These are phyloP conservation scores for Mythimna lalbum DNA, from an alignment of 2,888 invertebrate species.

Conservation along the genomic window DNA sequence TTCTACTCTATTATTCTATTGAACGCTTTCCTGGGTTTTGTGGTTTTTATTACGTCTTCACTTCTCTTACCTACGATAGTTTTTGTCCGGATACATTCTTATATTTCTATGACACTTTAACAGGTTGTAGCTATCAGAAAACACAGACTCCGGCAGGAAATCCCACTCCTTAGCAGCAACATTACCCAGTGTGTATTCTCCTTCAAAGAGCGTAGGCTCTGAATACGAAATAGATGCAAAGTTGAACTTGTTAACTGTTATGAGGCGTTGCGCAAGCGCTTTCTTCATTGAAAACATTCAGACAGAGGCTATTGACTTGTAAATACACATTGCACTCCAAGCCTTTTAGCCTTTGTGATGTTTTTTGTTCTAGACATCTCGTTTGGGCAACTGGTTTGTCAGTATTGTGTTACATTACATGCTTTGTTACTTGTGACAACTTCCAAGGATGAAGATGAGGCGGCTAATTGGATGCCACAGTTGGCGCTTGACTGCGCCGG, in stretches of 20 bases:
- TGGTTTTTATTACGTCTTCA: too few relatives aligned
- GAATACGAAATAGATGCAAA: slow-evolving; percentile 63
- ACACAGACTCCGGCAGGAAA: too few relatives aligned
- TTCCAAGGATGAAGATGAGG: not conserved
- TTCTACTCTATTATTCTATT: too few relatives aligned
- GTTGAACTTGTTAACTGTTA: slow-evolving; percentile 65
- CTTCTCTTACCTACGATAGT: too few relatives aligned
- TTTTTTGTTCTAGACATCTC: slow-evolving; percentile 18
- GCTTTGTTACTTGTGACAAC: not conserved
- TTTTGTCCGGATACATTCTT: too few relatives aligned
- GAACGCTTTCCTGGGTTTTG: too few relatives aligned
- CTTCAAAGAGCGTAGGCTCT: slow-evolving; percentile 37
- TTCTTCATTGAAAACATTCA: slow-evolving; percentile 64
- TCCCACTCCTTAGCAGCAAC: too few relatives aligned
- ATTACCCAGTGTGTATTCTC: slow-evolving; percentile 24
- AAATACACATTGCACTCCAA: slow-evolving; percentile 46
- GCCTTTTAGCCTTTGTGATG: slow-evolving; percentile 20
- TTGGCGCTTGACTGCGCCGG: too few relatives aligned
- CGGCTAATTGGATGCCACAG: not conserved
- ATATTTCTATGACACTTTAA: too few relatives aligned
- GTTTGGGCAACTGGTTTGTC: slow-evolving; percentile 16
- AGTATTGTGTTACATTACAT: not conserved
- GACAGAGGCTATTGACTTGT: slow-evolving; percentile 58
- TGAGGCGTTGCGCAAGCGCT: slow-evolving; percentile 60
- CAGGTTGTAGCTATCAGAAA: too few relatives aligned